Conservation (phyloP, 2,797 vertebrate genomes). For the Melanotaenia trifasciata region DNA sequence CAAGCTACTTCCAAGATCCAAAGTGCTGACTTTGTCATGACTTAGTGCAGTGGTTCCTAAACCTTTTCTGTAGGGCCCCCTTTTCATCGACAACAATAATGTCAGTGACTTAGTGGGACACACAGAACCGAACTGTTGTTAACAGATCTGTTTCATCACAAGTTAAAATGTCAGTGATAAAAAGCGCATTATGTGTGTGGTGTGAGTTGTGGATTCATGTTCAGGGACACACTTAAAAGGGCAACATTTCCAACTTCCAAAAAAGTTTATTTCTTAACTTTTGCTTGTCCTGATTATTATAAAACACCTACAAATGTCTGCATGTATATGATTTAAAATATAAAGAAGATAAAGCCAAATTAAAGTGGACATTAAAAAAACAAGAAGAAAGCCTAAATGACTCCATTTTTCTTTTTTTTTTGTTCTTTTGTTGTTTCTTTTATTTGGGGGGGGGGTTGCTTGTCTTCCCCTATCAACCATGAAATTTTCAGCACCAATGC, state of each 20-base stretch:
- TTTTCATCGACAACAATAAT: too few relatives aligned
- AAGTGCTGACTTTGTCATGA: not conserved
- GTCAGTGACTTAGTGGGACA: not conserved
- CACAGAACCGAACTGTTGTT: too few relatives aligned
- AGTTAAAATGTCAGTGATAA: not conserved
- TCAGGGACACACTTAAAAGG: not conserved
- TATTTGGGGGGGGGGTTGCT: not conserved
- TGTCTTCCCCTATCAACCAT: conserved; percentile 67
- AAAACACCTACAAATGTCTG: not conserved
- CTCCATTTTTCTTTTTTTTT: conserved; percentile 68
- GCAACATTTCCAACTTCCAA: not conserved
- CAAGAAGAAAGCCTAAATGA: conserved; percentile 27
- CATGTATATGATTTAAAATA: not conserved
- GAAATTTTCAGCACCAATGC: conserved; percentile 82
- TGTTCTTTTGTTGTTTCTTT: too few relatives aligned
- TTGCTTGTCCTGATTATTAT: not conserved
- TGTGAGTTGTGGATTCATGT: not conserved
- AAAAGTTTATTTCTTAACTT: not conserved
- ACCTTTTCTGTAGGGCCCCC: too few relatives aligned
- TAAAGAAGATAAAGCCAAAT: not conserved
- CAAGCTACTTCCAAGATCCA: not conserved
- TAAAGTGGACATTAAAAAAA: conserved; percentile 19
- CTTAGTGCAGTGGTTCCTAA: not conserved
- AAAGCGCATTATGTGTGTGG: not conserved
- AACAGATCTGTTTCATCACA: not conserved